Conservation (phyloP, 2,113 vertebrate genomes). For the Anolis sagrei region DNA sequence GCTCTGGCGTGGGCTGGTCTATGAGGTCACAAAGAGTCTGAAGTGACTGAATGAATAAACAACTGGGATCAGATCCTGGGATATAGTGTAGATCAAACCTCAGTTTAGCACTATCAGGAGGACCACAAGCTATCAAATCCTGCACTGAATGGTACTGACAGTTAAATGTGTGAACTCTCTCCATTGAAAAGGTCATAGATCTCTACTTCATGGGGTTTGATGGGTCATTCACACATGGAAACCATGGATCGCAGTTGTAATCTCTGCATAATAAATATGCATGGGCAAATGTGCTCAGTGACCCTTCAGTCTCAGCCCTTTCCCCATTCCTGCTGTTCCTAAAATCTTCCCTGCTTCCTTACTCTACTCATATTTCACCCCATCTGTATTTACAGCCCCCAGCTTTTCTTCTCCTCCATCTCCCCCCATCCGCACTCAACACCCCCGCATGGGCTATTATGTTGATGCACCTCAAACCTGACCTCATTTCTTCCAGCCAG, state of each 20-base stretch:
- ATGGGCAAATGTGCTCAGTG: not conserved
- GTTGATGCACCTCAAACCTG: fast-evolving
- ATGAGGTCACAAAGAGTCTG: too few species aligned
- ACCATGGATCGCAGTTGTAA: not conserved
- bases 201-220: not conserved
- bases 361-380: not conserved
- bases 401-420: not conserved
- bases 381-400: constrained; percentile 5
- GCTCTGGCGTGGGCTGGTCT: too few species aligned
- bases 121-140: not conserved
- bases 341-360: not conserved
- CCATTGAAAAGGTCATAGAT: not conserved
- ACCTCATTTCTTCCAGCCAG: not conserved
- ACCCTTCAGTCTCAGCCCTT: not conserved
- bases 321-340: not conserved
- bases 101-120: not conserved
- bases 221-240: not conserved
- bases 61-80: too few species aligned
- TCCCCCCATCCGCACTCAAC: not conserved
- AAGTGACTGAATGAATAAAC: too few species aligned
- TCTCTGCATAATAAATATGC: too few species aligned
- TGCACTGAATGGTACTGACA: not conserved
- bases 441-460: not conserved
- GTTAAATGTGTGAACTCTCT: not conserved
- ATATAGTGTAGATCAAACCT: too few species aligned